Evolutionary conservation across 2,113 vertebrate genomes (phyloP), one percentile per base, ranked within the genome.

Genomic region (Formicarius rufipectus): DNA sequence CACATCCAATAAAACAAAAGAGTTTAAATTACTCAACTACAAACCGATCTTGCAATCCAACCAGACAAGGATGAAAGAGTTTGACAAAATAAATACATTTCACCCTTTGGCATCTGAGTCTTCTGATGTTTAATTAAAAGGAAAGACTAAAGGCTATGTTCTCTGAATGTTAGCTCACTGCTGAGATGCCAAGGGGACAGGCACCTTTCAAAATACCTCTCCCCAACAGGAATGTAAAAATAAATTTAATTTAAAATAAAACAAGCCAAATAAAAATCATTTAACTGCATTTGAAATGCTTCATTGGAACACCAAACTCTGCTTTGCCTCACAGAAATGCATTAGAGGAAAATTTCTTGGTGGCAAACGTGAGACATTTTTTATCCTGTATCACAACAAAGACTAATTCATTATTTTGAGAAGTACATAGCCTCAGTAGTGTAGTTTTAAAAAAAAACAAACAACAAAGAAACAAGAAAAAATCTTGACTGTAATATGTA

Each of bases 91-190:
- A 94, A 92, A 89, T 92, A 49, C 55, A 89, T 93, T 94, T 95
- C 33, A 74, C 73, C 89, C 84, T 45, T 85, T 93, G 90, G 92
- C 78, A 95, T 64, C 94, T 86, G 56, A 68, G 72, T 78, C 75
- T 96, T 97, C 95, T 96, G 96, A 96, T 92, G 93, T 96, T 97
- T 97, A 95, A 97, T 96, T 97, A 96, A 97, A 96, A 90, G 85
- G 91, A 88, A 96, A 94, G 85, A 82, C 95, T 96, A 96, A 94
- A 87, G 92, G 96, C 95, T 94, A 96, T n/a, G 16, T 94, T 96
- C 77, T 82, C 82, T 86, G 68, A 84, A 88, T 56, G 68, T 30
- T 56, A 84, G 85, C 68, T 92, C 68, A 37, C 72, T 89, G 73
- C 88, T 90, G 76, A 86, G 60, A 81, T 92, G 90, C 85, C 92